Evolutionary conservation across 2,888 invertebrate genomes (phyloP).

Genomic region (Metopia argyrocephala): DNA sequence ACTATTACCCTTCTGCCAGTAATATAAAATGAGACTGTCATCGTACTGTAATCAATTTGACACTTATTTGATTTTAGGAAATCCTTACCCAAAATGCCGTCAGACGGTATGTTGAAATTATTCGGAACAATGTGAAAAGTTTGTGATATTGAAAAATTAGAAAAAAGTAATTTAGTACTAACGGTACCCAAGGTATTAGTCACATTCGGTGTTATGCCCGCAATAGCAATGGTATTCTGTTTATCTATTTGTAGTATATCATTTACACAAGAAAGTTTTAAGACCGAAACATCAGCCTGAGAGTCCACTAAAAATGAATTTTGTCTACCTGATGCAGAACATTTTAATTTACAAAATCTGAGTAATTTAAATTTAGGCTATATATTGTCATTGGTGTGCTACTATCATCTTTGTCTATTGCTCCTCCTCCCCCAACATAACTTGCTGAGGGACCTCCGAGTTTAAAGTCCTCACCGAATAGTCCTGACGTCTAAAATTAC

Average conservation of each 20-base stretch:
- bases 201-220: slow-evolving; percentile 9
- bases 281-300: slow-evolving; percentile 2
- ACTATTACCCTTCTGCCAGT: neutral
- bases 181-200: neutral
- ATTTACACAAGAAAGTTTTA: slow-evolving; percentile 15
- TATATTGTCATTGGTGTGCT: neutral
- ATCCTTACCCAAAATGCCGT: slow-evolving; percentile 2
- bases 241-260: neutral
- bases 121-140: slow-evolving; percentile 1
- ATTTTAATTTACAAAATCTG: slow-evolving; percentile 12
- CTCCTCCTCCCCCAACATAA: neutral
- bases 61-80: slow-evolving; percentile 16
- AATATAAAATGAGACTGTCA: slow-evolving; percentile 17
- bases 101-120: slow-evolving; percentile 7
- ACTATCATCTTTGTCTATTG: neutral
- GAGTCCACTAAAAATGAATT: slow-evolving; percentile 21
- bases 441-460: slow-evolving; percentile 24
- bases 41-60: slow-evolving; percentile 1
- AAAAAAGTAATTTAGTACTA: neutral
- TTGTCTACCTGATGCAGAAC: neutral
- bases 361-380: slow-evolving; percentile 24
- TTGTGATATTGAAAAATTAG: slow-evolving; percentile 6
- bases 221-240: neutral
- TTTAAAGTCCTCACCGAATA: slow-evolving; percentile 2
- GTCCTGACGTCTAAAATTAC: no score